phyloP scores from a whole-genome alignment of 2,888 invertebrate genomes.

The Hirudinaria manillensis region DNA sequence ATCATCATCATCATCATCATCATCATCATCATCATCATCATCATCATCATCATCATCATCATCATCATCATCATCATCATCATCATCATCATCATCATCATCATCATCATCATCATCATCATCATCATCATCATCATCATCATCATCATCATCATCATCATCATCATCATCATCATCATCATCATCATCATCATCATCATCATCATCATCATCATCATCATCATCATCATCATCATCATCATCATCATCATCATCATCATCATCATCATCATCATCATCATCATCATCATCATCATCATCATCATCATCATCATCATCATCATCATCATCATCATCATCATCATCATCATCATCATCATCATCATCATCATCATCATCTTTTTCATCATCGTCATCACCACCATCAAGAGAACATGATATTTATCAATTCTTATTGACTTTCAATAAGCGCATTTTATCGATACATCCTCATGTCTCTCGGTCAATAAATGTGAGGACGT shows the following conservation, averaged over 20 bases:
- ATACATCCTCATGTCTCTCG: too few relatives aligned
- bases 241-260: slow-evolving; percentile 28
- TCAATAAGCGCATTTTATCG: not conserved
- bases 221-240: slow-evolving; percentile 29
- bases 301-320: slow-evolving; percentile 32
- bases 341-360: slow-evolving; percentile 22
- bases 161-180: slow-evolving; percentile 32
- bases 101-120: slow-evolving; percentile 32
- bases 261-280: slow-evolving; percentile 29
- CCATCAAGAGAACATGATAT: slow-evolving; percentile 22
- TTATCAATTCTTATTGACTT: not conserved
- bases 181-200: slow-evolving; percentile 8
- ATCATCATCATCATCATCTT: slow-evolving; percentile 29
- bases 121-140: slow-evolving; percentile 32
- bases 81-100: slow-evolving; percentile 30
- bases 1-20: slow-evolving; percentile 33
- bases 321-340: slow-evolving; percentile 14
- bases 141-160: slow-evolving; percentile 29
- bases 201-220: slow-evolving; percentile 18
- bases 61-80: slow-evolving; percentile 25
- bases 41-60: slow-evolving; percentile 25
- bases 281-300: slow-evolving; percentile 24
- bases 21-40: slow-evolving; percentile 33
- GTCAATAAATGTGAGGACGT: not conserved
- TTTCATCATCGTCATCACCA: slow-evolving; percentile 30